phyloP scores from a whole-genome alignment of 2,797 vertebrate genomes.

The Lagocephalus sceleratus region DNA sequence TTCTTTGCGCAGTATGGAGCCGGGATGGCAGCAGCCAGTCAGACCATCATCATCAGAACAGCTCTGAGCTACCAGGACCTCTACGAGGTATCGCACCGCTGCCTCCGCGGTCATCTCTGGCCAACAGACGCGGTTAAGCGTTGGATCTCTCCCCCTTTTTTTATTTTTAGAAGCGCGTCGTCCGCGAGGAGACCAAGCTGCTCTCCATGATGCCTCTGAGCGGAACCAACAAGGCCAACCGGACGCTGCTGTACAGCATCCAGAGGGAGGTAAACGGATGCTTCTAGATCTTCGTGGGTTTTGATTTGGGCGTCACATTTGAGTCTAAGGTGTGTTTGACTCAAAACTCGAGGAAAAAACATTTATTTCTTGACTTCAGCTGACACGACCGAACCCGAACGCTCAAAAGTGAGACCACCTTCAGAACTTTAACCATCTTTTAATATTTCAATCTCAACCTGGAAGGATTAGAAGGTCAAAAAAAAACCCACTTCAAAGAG shows the following conservation, averaged over 20 bases:
- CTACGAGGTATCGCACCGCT: slow-evolving; percentile 59
- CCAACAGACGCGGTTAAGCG: background rate
- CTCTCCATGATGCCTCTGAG: slow-evolving; percentile 69
- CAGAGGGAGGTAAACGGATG: slow-evolving; percentile 60
- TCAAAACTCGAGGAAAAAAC: too few species aligned
- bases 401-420: too few species aligned
- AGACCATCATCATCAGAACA: slow-evolving; percentile 69
- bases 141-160: background rate
- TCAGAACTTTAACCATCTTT: too few species aligned
- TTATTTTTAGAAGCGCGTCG: slow-evolving; percentile 56
- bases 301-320: background rate
- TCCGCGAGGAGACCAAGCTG: slow-evolving; percentile 60
- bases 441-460: too few species aligned
- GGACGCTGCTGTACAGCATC: slow-evolving; percentile 66
- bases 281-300: background rate
- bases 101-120: background rate
- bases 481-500: too few species aligned
- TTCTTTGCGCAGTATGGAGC: slow-evolving; percentile 60
- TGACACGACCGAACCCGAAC: too few species aligned
- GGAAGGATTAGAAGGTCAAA: too few species aligned
- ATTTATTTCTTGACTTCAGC: too few species aligned
- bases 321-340: background rate
- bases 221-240: slow-evolving; percentile 63
- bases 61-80: slow-evolving; percentile 68
- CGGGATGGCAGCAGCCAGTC: slow-evolving; percentile 71